Conservation (phyloP, 53 echinoderm and acorn worm genomes). For the Mesocentrotus franciscanus region DNA sequence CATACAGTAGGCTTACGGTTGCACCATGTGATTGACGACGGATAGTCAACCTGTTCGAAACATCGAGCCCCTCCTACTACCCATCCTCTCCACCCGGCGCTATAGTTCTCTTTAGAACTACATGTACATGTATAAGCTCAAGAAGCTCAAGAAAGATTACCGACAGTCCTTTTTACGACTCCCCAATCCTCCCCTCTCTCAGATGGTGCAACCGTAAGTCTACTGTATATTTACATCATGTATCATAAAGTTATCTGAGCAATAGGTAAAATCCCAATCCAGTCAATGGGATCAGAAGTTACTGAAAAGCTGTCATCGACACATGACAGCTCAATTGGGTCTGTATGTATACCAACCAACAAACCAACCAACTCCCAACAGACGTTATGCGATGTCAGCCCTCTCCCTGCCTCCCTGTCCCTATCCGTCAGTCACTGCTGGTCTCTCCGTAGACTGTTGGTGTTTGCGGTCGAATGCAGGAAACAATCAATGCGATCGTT, state of each 20-base stretch:
- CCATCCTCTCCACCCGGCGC: no score
- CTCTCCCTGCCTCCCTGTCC: neutral
- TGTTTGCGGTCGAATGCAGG: constrained; percentile 63
- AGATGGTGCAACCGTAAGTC: no score
- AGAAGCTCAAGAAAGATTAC: no score
- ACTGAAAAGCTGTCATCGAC: neutral
- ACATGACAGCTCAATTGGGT: neutral
- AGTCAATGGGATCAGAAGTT: neutral
- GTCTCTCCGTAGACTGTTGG: constrained; percentile 2
- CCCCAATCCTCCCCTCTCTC: no score
- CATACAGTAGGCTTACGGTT: no score
- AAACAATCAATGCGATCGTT: constrained; percentile 34
- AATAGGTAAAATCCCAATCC: neutral
- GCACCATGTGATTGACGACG: no score
- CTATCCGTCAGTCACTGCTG: neutral
- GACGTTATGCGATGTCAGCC: neutral
- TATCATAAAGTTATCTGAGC: neutral
- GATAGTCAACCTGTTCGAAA: no score
- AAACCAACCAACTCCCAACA: neutral
- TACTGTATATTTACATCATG: neutral
- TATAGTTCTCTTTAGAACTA: no score
- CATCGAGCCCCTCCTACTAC: no score
- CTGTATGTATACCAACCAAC: neutral
- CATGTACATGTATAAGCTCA: no score
- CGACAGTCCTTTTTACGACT: no score